Base-by-base conservation (phyloP, 2,797 vertebrate species). In the Otolemur crassicaudatus region DNA sequence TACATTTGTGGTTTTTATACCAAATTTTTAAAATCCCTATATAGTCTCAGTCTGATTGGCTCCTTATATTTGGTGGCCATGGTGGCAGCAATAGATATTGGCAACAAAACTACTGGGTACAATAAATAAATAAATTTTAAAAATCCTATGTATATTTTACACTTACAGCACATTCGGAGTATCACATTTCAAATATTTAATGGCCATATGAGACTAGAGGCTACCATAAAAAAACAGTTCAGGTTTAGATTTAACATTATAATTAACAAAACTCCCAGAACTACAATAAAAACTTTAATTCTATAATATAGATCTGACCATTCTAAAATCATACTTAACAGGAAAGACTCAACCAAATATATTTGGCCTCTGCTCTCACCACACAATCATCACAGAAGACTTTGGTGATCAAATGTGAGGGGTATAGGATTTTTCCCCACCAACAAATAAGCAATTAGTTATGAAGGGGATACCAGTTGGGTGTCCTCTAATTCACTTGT, bases 321-420 rank as follows among this genome's bases (percentile, higher is more conserved):
- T 87, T 94, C 91, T 43, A 91, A 75, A 90, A 46, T 87, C 40
- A 37, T 65, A 88, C 88, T 84, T 88, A 91, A 87, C 29, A 65
- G 63, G 63, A 65, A 65, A 65, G 31, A n/a, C 17, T 56, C 13
- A 65, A 22, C 63, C 46, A 49, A 49, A 49, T 31, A 11, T 63
- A 17, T n/a, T 65, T 65, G 31, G 31, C 14, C 29, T n/a, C 63
- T 65, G 29, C 29, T 17, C 29, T 65, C 63, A n/a, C 31, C 63
- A 65, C 63, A 17, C 16, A 31, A 29, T 65, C 63, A 65, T 65
- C 63, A 65, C 29, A 65, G 14, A 16, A 31, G 29, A 65, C 63
- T 65, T 65, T 31, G 31, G 7, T n/a, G 63, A 31, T 31, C 14
- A 65, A 65, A 65, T 65, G 29, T 65, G 29, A 65, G 16, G 63